Evolutionary conservation across 2,888 invertebrate genomes (phyloP).

Genomic region (Synanthedon vespiformis): DNA sequence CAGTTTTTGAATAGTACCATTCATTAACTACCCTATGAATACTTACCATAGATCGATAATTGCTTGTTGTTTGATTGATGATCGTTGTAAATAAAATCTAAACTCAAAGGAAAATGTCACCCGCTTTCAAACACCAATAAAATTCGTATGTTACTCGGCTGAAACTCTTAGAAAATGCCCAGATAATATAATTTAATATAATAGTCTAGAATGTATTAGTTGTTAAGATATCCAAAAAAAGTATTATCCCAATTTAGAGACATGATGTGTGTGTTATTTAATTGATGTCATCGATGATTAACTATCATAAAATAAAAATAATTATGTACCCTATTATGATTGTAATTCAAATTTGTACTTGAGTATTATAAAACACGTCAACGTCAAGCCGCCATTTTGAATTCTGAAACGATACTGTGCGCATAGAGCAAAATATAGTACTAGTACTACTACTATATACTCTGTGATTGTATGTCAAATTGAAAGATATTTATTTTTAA

Average conservation of each 20-base stretch:
- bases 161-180: constrained; percentile 46
- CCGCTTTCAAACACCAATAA: constrained; percentile 38
- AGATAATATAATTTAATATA: constrained; percentile 66
- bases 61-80: constrained; percentile 41
- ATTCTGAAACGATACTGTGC: no score
- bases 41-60: constrained; percentile 39
- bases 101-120: constrained; percentile 30
- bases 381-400: constrained; percentile 15
- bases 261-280: constrained; percentile 48
- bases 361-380: constrained; percentile 23
- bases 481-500: no score
- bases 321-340: constrained; percentile 3
- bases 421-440: no score
- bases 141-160: constrained; percentile 48
- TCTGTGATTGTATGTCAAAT: no score
- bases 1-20: constrained; percentile 27
- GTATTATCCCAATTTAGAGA: constrained; percentile 67
- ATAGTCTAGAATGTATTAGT: constrained; percentile 50
- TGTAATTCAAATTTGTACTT: constrained; percentile 18
- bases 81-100: constrained; percentile 53
- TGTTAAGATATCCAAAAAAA: constrained; percentile 48
- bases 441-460: no score
- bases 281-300: constrained; percentile 25
- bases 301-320: no score
- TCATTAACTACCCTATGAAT: constrained; percentile 36